Evolutionary conservation across 2,113 vertebrate genomes (phyloP).

Genomic region (Stercorarius parasiticus): DNA sequence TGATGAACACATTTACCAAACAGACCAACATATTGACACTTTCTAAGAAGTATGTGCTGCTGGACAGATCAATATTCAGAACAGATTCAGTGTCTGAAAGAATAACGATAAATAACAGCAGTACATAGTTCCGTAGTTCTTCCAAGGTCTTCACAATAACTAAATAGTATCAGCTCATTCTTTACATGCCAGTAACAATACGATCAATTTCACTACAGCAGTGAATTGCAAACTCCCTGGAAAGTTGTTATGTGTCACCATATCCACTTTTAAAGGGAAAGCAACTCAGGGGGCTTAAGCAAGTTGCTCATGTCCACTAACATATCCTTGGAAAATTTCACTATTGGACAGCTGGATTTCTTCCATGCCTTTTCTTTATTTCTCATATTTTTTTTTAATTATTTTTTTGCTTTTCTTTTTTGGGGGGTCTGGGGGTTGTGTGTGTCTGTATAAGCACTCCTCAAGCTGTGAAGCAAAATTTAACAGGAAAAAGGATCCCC

Average conservation of each 20-base stretch:
- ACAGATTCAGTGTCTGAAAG: conserved; percentile 47
- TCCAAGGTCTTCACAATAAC: not conserved
- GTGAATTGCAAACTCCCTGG: not conserved
- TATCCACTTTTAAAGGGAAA: not conserved
- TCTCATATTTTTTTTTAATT: too few relatives aligned
- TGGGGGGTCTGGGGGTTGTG: not conserved
- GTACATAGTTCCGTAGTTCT: not conserved
- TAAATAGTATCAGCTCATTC: not conserved
- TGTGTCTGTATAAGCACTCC: not conserved
- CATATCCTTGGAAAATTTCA: not conserved
- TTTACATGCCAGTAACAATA: not conserved
- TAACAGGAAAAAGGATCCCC: not conserved
- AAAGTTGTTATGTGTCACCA: not conserved
- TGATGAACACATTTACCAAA: not conserved
- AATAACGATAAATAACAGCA: not conserved
- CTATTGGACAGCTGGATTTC: not conserved
- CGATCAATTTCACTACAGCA: not conserved
- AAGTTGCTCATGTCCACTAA: not conserved
- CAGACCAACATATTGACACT: not conserved
- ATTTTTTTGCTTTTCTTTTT: not conserved
- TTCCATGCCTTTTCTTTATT: not conserved
- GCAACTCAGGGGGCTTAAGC: not conserved
- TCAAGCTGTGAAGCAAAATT: not conserved
- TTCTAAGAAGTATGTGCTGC: conserved; percentile 28
- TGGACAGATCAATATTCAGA: conserved; percentile 55